Base-by-base conservation (phyloP, 2,888 invertebrate genomes). In the Archaeoteleia sp. region DNA sequence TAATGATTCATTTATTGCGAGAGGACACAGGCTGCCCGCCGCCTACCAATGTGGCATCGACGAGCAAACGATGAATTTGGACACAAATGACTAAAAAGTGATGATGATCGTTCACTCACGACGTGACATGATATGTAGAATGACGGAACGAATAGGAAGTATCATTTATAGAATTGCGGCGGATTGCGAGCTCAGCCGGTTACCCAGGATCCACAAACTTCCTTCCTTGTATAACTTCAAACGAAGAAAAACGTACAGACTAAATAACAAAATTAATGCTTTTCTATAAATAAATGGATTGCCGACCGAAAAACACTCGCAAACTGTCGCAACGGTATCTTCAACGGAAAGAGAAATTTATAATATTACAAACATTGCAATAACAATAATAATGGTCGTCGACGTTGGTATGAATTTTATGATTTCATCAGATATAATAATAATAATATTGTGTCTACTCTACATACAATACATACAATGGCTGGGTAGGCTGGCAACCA, bases 391-490 rank as follows among this genome's bases (percentile, higher is more conserved):
- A 80, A 78, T 80, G 72, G 76, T 78, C 69, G 70, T 79, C 78
- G 74, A 79, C 79, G 74, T 79, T 75, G 76, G 74, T 79, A 78
- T 74, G 78, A 79, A 78, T 76, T 74, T 25, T 54, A 76, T 77
- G 74, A 73, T 80, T 77, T 71, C 57, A 29, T 76, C 49, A 58
- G 62, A 53, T 65, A 71, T 45, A 71, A 75, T 77, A 58, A 77
- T 77, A 71, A 72, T 74, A 67, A 71, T 71, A 66, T 61, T 54
- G 66, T 71, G 63, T 74, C 85, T 85, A 85, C 78, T 82, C 84
- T 85, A 85, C 84, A 81, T 84, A 84, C 85, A 84, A 80, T 85
- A 85, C 85, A 84, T 84, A 84, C 83, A 84, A 78, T 78, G 79
- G 75, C 79, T 79, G 80, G 80, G 76, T 72, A 70, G 69, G 70